Evolutionary conservation across 2,888 invertebrate species (phyloP).

Genomic region (Tuberolachnus salignus): DNA sequence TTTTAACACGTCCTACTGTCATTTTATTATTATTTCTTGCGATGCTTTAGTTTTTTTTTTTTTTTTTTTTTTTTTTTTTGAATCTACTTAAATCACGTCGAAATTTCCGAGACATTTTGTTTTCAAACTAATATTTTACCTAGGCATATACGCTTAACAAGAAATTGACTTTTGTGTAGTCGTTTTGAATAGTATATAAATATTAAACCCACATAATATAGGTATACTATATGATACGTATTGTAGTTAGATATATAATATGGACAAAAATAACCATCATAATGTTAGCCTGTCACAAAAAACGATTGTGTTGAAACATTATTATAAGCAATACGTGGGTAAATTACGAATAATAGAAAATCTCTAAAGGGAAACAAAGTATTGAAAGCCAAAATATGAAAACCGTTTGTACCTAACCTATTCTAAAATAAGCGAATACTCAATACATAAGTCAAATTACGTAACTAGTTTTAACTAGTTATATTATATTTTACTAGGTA

Average conservation of each 20-base stretch:
- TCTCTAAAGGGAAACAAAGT: constrained; percentile 8
- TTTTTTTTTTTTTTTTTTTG: too few relatives aligned
- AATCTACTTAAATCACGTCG: not conserved
- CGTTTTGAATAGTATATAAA: constrained; percentile 33
- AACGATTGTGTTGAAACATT: constrained; percentile 21
- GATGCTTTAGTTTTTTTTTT: too few relatives aligned
- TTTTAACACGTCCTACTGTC: not conserved
- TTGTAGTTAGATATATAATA: not conserved
- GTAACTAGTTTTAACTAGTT: not conserved
- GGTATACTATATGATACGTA: not conserved
- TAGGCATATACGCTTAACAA: not conserved
- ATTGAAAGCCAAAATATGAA: not conserved
- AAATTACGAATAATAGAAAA: constrained; percentile 16
- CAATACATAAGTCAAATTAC: not conserved
- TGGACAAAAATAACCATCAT: constrained; percentile 24
- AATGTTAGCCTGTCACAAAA: constrained; percentile 14
- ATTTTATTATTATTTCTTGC: constrained; percentile 22
- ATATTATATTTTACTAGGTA: too few relatives aligned
- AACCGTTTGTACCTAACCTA: not conserved
- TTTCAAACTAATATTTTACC: not conserved
- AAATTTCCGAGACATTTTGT: not conserved
- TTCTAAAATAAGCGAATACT: not conserved
- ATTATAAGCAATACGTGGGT: constrained; percentile 18
- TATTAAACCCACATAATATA: constrained; percentile 32
- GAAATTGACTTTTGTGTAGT: constrained; percentile 1